Conservation (phyloP, 2,113 vertebrate genomes). For the Hymenochirus boettgeri region DNA sequence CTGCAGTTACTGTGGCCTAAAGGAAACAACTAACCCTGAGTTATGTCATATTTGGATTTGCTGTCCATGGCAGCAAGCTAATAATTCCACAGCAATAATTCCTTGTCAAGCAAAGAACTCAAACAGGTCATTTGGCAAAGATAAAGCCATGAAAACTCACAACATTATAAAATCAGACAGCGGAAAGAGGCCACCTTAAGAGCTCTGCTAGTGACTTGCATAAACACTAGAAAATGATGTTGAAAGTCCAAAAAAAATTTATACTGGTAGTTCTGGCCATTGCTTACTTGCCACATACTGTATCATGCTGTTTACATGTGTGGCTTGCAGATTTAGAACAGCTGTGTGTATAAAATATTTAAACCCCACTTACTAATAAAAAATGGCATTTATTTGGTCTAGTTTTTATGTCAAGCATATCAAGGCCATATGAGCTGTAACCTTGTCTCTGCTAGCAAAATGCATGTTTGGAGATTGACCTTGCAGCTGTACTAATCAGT, state of each 20-base stretch:
- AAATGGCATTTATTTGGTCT: background rate
- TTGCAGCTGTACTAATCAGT: slow-evolving; percentile 36
- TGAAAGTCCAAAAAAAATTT: no score
- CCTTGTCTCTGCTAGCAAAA: slow-evolving; percentile 12
- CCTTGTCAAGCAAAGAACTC: slow-evolving; percentile 24
- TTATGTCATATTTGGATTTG: slow-evolving; percentile 29
- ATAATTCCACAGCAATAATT: slow-evolving; percentile 31
- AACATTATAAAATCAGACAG: slow-evolving; percentile 36
- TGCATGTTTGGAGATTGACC: slow-evolving; percentile 28
- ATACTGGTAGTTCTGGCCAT: no score
- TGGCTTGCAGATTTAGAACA: no score
- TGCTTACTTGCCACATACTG: no score
- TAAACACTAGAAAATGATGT: no score
- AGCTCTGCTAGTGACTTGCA: background rate
- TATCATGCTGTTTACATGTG: no score
- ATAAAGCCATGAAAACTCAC: slow-evolving; percentile 24
- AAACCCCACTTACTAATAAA: no score
- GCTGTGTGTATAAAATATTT: no score
- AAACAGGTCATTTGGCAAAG: slow-evolving; percentile 34
- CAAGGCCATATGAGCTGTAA: slow-evolving; percentile 21
- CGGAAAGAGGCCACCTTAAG: slow-evolving; percentile 29
- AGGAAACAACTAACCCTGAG: slow-evolving; percentile 33
- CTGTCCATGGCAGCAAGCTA: slow-evolving; percentile 13
- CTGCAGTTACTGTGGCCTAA: slow-evolving; percentile 28
- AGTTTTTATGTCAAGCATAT: background rate